Evolutionary conservation across 2,888 invertebrate genomes (phyloP).

Genomic region (Pachymerium ferrugineum): DNA sequence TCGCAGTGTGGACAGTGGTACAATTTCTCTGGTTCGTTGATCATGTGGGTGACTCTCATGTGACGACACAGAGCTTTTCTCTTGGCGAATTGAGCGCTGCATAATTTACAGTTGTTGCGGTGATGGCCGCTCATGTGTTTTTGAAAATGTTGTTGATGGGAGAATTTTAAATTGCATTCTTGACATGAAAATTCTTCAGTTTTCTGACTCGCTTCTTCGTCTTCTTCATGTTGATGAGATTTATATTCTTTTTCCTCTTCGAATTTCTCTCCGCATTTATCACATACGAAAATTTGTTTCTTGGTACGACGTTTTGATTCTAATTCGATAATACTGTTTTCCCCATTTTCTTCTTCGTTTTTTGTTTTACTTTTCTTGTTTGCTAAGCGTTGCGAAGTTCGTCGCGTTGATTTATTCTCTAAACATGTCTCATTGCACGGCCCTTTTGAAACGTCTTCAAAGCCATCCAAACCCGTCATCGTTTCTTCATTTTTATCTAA

Average conservation of each 20-base stretch:
- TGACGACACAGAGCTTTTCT: conserved; percentile 41
- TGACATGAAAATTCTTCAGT: conserved; percentile 31
- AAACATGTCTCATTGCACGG: background rate
- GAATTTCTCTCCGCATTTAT: background rate
- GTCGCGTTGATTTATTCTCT: background rate
- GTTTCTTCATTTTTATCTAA: too few species aligned
- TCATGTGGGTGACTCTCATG: conserved; percentile 40
- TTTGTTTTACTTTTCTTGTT: background rate
- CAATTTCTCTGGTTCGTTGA: conserved; percentile 39
- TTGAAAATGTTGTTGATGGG: conserved; percentile 35
- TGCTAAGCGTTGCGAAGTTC: background rate
- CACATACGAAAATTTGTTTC: background rate
- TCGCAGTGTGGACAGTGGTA: conserved; percentile 42
- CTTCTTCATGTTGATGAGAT: background rate
- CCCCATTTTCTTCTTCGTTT: background rate
- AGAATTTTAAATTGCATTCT: conserved; percentile 35
- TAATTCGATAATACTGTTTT: background rate
- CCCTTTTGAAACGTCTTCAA: background rate
- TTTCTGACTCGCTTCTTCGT: background rate
- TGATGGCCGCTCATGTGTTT: conserved; percentile 41
- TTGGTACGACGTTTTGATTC: background rate
- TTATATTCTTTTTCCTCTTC: background rate
- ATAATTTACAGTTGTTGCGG: conserved; percentile 41
- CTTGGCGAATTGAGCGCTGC: conserved; percentile 40
- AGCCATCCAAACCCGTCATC: too few species aligned